Evolutionary conservation across 2,797 vertebrate species (phyloP).

Genomic region (Danio choprae): DNA sequence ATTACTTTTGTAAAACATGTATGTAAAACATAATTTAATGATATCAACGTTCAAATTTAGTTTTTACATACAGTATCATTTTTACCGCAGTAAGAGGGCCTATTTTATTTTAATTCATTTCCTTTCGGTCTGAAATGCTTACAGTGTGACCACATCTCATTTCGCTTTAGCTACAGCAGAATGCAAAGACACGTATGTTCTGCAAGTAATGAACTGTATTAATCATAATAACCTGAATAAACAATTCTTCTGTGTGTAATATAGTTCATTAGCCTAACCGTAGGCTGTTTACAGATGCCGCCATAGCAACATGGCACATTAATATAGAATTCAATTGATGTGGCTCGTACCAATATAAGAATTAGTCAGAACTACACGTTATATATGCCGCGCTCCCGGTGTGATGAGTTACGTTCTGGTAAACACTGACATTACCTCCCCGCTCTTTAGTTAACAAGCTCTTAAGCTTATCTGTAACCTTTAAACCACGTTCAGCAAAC

Average conservation of each 20-base stretch:
- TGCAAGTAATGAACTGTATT: conserved; percentile 1
- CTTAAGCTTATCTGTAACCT: conserved; percentile 57
- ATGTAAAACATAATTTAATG: no score
- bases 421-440: conserved; percentile 22
- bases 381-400: not conserved
- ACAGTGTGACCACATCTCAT: not conserved
- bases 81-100: no score
- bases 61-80: no score
- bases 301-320: conserved; percentile 20
- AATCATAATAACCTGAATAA: conserved; percentile 11
- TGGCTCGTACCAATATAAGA: not conserved
- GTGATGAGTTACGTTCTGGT: conserved; percentile 42
- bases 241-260: conserved; percentile 2
- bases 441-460: conserved; percentile 51
- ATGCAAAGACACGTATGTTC: not conserved
- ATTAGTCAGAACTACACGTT: not conserved
- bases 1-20: no score
- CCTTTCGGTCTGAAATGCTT: not conserved
- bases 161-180: not conserved
- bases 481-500: conserved; percentile 59
- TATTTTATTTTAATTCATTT: no score
- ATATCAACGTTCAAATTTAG: no score
- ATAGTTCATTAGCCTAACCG: conserved; percentile 2
- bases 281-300: conserved; percentile 11
- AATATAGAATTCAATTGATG: conserved; percentile 21